Evolutionary conservation across 2,113 vertebrate species (phyloP), one percentile per base, ranked within the genome.

Genomic region (Psammodynastes pulverulentus): DNA sequence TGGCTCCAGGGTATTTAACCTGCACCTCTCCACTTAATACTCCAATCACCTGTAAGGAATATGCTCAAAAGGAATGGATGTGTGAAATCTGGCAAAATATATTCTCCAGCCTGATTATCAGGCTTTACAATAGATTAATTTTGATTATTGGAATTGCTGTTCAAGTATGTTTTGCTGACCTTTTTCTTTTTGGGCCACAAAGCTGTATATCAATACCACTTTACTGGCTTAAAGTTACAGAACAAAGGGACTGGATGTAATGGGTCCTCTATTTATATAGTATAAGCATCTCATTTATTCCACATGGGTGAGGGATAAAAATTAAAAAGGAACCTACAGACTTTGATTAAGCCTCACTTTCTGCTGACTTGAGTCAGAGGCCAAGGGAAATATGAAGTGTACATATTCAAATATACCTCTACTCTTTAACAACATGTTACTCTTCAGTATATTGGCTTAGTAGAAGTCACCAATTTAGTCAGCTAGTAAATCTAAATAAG

Each of bases 321-420:
- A 43, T 58, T 91, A 56, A 46, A 56, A 86, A 58, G 49, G 29
- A 23, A 8, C 7, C 46, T 56, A 15, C 8, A 67, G 21, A 67
- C 3, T 48, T 39, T 67, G 4, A 2, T 87, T 19, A 62, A 19
- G 12, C 29, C 45, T 13, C 2, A 3, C 56, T 43, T 49, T 87
- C 54, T 87, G 54, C 34, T 43, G 56, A 17, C 12, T 0, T 15
- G 17, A 5, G 6, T 43, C 84, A 56, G 43, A 67, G 46, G 9
- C 8, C 49, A 13, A 94, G 93, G 91, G 48, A 0, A 51, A 1
- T 26, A 94, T 94, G 34, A 89, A 93, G 51, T 94, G 24, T 84
- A 93, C 93, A 0, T 92, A 26, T 17, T 86, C 90, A 13, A 93
- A 17, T 3, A 39, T 39, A 29, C 67, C 87, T 89, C 53, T 86